Percentiles rank a stretch among this genome's conserved stretches.
Evolutionary conservation across 2,113 vertebrate genomes (phyloP).

Genomic region (Carassius carassius): DNA sequence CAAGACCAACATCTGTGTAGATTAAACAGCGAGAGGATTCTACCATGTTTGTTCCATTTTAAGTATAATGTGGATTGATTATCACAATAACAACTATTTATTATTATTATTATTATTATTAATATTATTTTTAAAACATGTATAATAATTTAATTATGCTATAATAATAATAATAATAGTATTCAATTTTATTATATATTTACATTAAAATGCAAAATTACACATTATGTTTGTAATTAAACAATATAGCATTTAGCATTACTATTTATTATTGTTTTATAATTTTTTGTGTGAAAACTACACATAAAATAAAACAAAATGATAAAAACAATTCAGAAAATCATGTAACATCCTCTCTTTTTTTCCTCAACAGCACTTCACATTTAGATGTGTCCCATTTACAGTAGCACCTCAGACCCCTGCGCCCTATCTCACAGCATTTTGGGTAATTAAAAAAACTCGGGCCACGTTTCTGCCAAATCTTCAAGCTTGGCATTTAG

Average conservation of each 20-base stretch:
- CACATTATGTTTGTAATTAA: too few species aligned
- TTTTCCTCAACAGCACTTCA: background rate
- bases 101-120: too few species aligned
- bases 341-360: background rate
- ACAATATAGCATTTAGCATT: too few species aligned
- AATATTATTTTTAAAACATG: too few species aligned
- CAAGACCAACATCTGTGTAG: conserved; percentile 23
- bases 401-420: background rate
- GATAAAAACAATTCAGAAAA: background rate
- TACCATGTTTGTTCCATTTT: background rate
- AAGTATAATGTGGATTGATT: background rate
- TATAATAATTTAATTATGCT: too few species aligned
- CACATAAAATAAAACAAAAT: background rate
- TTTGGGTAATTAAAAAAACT: conserved; percentile 29
- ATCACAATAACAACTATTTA: background rate
- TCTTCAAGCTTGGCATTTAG: conserved; percentile 32
- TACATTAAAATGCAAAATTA: background rate
- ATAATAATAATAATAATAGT: too few species aligned
- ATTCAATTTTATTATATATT: background rate
- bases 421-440: background rate
- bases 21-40: background rate
- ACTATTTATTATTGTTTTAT: background rate
- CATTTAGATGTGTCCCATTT: background rate
- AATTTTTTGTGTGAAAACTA: background rate
- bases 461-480: conserved; percentile 6